A percentile compares a stretch with the other conserved stretches of the same genome.
Evolutionary conservation across 2,888 invertebrate genomes (phyloP).

Genomic region (Synergus gifuensis): DNA sequence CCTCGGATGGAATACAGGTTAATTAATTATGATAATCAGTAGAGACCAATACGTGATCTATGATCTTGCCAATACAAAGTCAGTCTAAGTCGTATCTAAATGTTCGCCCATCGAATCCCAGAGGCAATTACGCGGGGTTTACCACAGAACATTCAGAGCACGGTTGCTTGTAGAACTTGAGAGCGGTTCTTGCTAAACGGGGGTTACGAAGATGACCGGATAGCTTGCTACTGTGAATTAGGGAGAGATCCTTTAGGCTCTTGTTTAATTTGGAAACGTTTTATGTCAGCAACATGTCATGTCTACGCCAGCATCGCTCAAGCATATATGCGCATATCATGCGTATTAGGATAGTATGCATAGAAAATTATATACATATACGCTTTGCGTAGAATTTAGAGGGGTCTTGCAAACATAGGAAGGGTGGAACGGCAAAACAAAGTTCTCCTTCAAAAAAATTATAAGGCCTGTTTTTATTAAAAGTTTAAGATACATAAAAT

Average conservation of each 20-base stretch:
- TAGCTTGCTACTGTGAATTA: slow-evolving; percentile 1
- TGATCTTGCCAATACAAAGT: slow-evolving; percentile 8
- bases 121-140: slow-evolving; percentile 12
- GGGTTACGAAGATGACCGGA: slow-evolving; percentile 15
- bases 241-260: neutral
- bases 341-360: neutral
- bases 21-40: slow-evolving; percentile 3
- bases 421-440: too few species aligned
- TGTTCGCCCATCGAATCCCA: neutral
- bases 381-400: neutral
- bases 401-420: too few species aligned
- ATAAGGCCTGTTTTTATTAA: too few species aligned
- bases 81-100: slow-evolving; percentile 10
- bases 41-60: neutral
- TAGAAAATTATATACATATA: neutral
- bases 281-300: slow-evolving; percentile 23
- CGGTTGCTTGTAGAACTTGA: slow-evolving; percentile 3
- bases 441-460: too few species aligned
- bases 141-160: slow-evolving; percentile 3
- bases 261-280: slow-evolving; percentile 22
- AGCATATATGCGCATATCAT: neutral
- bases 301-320: slow-evolving; percentile 1
- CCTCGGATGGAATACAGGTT: neutral
- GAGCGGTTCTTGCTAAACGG: slow-evolving; percentile 6
- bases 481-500: too few species aligned